These are phyloP conservation scores for Athalia cordata DNA, from an alignment of 2,888 invertebrate species.

Conservation along the genomic window DNA sequence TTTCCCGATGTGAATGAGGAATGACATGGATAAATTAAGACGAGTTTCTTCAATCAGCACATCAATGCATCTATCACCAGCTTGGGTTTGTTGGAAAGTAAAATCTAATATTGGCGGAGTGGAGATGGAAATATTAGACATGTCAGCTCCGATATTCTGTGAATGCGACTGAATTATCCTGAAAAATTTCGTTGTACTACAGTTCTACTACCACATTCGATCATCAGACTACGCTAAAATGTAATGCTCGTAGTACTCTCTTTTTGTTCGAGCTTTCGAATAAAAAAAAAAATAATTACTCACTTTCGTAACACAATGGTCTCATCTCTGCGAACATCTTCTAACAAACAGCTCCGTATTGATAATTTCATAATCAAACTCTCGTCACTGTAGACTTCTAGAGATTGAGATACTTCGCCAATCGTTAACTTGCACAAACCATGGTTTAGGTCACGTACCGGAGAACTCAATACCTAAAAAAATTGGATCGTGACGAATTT, in stretches of 20 bases:
- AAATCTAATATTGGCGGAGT: conserved; percentile 85
- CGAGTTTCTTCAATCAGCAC: conserved; percentile 84
- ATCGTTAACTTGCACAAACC: conserved; percentile 83
- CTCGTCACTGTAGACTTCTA: conserved; percentile 81
- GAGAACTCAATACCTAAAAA: conserved; percentile 79
- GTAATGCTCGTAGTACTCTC: too few relatives aligned
- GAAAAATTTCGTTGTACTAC: conserved; percentile 48
- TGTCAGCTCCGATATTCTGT: conserved; percentile 77
- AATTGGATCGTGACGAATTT: not conserved
- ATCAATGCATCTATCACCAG: conserved; percentile 80
- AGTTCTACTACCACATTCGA: not conserved
- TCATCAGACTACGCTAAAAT: too few relatives aligned
- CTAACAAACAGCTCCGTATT: conserved; percentile 81
- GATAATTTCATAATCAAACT: conserved; percentile 83
- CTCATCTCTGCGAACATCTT: conserved; percentile 84
- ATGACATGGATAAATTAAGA: conserved; percentile 84
- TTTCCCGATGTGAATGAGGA: conserved; percentile 78
- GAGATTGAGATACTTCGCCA: conserved; percentile 79
- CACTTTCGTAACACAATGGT: conserved; percentile 78
- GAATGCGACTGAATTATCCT: conserved; percentile 82
- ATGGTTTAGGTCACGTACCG: conserved; percentile 83
- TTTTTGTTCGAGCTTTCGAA: too few relatives aligned
- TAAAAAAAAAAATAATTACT: conserved; percentile 48
- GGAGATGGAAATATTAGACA: conserved; percentile 78
- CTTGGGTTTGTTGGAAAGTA: conserved; percentile 79